Conservation (phyloP, 1,140 invertebrate genomes). For the Marisa cornuarietis region DNA sequence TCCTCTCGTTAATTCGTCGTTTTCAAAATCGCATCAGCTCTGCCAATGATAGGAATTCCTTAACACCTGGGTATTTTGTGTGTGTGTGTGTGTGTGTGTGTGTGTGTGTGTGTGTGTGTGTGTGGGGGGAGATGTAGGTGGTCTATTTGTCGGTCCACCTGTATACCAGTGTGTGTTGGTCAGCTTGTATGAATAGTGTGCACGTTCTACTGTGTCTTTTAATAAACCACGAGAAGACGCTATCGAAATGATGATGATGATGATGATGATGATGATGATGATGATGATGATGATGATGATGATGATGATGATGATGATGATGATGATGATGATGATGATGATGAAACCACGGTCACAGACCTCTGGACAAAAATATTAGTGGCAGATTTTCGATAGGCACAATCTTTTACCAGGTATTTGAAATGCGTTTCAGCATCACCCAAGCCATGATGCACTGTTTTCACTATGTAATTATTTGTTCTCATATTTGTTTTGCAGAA, state of each 20-base stretch:
- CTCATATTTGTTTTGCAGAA: neutral
- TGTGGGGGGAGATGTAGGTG: neutral
- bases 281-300: too few relatives aligned
- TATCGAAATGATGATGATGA: too few relatives aligned
- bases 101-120: too few relatives aligned
- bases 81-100: too few relatives aligned
- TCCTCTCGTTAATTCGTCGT: too few relatives aligned
- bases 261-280: too few relatives aligned
- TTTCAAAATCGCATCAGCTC: neutral
- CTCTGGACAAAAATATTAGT: neutral
- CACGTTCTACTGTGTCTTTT: too few relatives aligned
- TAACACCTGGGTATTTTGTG: too few relatives aligned
- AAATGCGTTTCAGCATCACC: neutral
- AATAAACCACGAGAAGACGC: too few relatives aligned
- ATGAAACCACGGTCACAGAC: neutral
- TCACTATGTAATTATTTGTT: neutral
- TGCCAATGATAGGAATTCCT: neutral
- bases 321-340: neutral
- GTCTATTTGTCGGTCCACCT: neutral
- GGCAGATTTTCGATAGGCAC: too few relatives aligned
- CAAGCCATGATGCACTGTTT: too few relatives aligned
- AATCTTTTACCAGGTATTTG: neutral
- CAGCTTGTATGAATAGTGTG: neutral
- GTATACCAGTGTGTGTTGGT: constrained; percentile 1
- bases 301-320: neutral